Conservation (phyloP, 2,113 vertebrate genomes). For the Fulmarus glacialis region DNA sequence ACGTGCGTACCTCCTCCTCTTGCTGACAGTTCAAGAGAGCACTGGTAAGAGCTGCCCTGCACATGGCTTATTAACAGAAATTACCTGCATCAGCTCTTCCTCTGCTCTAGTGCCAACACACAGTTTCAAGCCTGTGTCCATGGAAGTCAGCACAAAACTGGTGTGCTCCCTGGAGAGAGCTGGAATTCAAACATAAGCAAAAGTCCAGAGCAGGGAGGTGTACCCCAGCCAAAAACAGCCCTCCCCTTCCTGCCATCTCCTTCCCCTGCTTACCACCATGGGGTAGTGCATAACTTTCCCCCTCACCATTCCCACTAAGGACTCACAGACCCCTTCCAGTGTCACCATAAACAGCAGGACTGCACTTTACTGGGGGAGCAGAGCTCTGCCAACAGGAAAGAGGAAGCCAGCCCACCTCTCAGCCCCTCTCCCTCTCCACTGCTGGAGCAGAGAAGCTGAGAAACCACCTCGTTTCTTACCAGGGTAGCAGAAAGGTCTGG, state of each 20-base stretch:
- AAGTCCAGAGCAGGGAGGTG: neutral
- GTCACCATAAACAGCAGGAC: neutral
- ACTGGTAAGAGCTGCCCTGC: neutral
- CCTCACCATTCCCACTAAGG: neutral
- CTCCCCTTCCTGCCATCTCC: neutral
- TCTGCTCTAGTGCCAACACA: neutral
- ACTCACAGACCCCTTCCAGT: neutral
- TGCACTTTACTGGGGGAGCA: neutral
- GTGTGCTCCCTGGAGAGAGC: neutral
- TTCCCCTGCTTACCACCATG: neutral
- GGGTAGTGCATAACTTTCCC: no score
- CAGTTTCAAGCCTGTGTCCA: neutral
- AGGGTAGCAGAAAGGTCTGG: neutral
- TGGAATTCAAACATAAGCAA: neutral
- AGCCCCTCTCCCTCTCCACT: neutral
- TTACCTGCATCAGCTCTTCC: neutral
- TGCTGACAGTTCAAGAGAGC: neutral
- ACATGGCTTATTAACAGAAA: neutral
- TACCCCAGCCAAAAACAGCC: neutral
- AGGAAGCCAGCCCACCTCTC: neutral
- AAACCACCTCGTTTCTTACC: accelerated
- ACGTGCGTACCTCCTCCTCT: neutral
- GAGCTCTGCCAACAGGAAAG: neutral
- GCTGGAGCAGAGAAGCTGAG: neutral
- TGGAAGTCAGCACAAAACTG: neutral